Evolutionary conservation across 2,797 vertebrate species (phyloP).

Genomic region (Microcaecilia unicolor): DNA sequence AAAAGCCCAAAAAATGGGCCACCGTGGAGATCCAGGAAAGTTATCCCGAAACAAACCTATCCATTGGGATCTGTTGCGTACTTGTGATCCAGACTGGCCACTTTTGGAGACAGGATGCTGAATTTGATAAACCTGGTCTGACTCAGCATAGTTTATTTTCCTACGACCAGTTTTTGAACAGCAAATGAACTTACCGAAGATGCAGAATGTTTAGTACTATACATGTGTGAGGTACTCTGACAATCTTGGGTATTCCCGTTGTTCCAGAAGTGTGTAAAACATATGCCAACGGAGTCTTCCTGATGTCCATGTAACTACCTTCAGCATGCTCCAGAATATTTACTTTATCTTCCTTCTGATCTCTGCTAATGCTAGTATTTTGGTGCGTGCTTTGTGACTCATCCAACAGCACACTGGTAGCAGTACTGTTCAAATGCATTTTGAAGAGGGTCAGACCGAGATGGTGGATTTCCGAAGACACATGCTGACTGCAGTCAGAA

Average conservation of each 20-base stretch:
- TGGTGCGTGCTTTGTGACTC: not conserved
- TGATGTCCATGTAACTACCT: too few species aligned
- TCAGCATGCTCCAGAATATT: not conserved
- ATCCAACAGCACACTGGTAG: conserved; percentile 5
- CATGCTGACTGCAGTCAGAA: conserved; percentile 25
- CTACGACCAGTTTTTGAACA: not conserved
- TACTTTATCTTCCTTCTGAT: accelerated
- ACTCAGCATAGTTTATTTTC: too few species aligned
- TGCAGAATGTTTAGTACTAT: conserved; percentile 84
- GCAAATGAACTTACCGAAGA: conserved; percentile 62
- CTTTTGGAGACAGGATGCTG: too few species aligned
- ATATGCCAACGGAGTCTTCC: conserved; percentile 64
- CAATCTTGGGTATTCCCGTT: conserved; percentile 81
- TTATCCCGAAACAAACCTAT: too few species aligned
- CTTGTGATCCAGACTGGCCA: too few species aligned
- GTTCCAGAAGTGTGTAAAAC: conserved; percentile 91
- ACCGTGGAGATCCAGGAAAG: too few species aligned
- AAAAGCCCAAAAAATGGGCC: too few species aligned
- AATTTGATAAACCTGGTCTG: too few species aligned
- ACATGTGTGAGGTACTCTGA: conserved; percentile 83
- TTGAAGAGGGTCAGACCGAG: conserved; percentile 65
- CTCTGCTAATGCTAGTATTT: not conserved
- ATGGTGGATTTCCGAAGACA: conserved; percentile 39
- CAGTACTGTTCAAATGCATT: conserved; percentile 7
- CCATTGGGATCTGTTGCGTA: too few species aligned